A percentile compares a stretch with the other conserved stretches of the same genome.
phyloP scores from a whole-genome alignment of 2,797 vertebrate species.

The Paratrypauchen microcephalus region DNA sequence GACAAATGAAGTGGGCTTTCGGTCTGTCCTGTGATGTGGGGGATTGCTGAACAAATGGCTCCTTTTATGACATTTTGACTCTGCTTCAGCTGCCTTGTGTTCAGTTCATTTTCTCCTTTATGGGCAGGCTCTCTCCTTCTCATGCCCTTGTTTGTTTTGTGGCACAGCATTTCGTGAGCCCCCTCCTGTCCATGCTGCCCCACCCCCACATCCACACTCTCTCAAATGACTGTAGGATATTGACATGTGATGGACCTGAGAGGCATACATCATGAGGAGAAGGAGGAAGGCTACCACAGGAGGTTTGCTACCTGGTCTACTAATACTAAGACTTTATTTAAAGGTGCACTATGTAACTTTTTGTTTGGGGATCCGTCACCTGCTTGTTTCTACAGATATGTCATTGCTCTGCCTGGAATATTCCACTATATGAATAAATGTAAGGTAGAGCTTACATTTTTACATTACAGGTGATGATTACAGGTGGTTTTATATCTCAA shows the following conservation, averaged over 20 bases:
- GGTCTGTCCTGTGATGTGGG: slow-evolving; percentile 29
- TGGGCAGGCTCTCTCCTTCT: slow-evolving; percentile 55
- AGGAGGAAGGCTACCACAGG: slow-evolving; percentile 10
- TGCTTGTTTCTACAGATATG: too few relatives aligned
- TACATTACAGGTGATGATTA: too few relatives aligned
- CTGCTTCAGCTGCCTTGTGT: slow-evolving; percentile 39
- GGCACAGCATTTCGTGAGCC: slow-evolving; percentile 18
- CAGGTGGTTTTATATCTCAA: too few relatives aligned
- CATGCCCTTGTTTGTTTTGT: slow-evolving; percentile 62
- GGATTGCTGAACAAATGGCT: slow-evolving; percentile 28
- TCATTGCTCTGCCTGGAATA: too few relatives aligned
- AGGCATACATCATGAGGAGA: slow-evolving; percentile 86
- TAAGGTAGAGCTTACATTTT: too few relatives aligned
- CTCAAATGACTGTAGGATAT: slow-evolving; percentile 99
- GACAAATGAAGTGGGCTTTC: slow-evolving; percentile 33
- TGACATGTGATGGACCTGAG: slow-evolving; percentile 90
- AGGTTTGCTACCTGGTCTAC: neutral
- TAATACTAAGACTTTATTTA: too few relatives aligned
- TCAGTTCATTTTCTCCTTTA: slow-evolving; percentile 41
- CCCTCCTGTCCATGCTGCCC: slow-evolving; percentile 40
- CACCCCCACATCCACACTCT: slow-evolving; percentile 49
- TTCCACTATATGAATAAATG: too few relatives aligned
- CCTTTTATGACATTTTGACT: slow-evolving; percentile 30
- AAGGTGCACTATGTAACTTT: too few relatives aligned
- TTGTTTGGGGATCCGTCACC: too few relatives aligned